Evolutionary conservation across 2,888 invertebrate genomes (phyloP).

Genomic region (Diarsia rubi): DNA sequence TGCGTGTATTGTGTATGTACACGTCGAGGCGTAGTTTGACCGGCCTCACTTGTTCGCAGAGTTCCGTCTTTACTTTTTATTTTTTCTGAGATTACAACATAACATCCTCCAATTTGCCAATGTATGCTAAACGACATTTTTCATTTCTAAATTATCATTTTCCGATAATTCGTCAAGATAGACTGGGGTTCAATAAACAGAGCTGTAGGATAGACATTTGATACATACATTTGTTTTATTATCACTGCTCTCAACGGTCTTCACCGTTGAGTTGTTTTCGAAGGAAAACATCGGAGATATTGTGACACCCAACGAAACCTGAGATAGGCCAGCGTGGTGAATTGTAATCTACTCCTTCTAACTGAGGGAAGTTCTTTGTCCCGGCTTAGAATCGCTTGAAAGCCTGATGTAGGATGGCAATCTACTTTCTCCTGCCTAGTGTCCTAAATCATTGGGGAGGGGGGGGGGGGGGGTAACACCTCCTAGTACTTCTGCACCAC

Average conservation of each 20-base stretch:
- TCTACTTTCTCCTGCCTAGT: no score
- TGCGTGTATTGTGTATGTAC: no score
- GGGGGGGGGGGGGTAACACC: neutral
- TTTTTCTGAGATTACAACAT: no score
- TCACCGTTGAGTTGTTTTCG: no score
- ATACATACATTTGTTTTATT: neutral
- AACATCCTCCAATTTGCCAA: neutral
- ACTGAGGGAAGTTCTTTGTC: neutral
- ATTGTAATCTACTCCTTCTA: neutral
- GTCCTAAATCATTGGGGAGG: neutral
- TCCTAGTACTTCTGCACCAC: neutral
- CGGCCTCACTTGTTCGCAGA: no score
- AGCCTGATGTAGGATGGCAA: neutral
- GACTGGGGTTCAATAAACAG: neutral
- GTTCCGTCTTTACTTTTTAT: no score
- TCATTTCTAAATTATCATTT: slow-evolving; percentile 4
- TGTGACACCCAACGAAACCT: neutral
- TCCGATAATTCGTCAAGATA: neutral
- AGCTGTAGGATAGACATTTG: neutral
- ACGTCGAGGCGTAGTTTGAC: no score
- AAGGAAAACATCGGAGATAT: neutral
- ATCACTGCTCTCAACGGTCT: neutral
- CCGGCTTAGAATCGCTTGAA: neutral
- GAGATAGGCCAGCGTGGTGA: neutral
- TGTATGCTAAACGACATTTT: neutral